Conservation (phyloP, 2,113 vertebrate species). For the Tinamus guttatus region DNA sequence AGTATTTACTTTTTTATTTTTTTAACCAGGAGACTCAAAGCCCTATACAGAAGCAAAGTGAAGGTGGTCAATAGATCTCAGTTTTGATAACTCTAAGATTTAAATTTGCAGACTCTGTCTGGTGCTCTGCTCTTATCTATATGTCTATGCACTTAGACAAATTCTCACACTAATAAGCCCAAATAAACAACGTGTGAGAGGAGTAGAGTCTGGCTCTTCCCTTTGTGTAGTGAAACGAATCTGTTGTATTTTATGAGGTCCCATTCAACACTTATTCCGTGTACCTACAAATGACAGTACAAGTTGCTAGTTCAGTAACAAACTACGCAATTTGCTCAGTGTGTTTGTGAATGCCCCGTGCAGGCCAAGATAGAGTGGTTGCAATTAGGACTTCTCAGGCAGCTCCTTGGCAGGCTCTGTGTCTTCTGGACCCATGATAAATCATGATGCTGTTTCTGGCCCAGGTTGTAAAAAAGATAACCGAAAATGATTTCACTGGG, state of each 20-base stretch:
- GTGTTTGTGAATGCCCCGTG: rapidly evolving
- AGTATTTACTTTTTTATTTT: not conserved
- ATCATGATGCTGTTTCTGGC: not conserved
- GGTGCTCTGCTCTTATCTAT: not conserved
- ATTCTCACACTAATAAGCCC: rapidly evolving
- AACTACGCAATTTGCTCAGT: not conserved
- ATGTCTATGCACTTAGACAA: not conserved
- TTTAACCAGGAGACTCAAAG: not conserved
- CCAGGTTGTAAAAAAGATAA: not conserved
- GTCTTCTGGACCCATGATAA: not conserved
- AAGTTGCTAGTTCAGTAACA: not conserved
- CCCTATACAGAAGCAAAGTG: not conserved
- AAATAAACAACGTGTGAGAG: not conserved
- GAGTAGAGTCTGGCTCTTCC: not conserved
- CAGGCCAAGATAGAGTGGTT: not conserved
- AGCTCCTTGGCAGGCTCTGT: not conserved
- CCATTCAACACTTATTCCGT: not conserved
- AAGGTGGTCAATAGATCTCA: not conserved
- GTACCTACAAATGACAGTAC: not conserved
- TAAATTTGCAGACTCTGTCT: not conserved
- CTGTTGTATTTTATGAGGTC: not conserved
- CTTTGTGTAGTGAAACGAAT: rapidly evolving
- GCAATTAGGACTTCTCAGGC: not conserved
- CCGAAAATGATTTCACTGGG: not conserved
- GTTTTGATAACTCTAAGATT: not conserved